Base-by-base conservation (phyloP, 2,888 invertebrate genomes). In the Unio delphinus region DNA sequence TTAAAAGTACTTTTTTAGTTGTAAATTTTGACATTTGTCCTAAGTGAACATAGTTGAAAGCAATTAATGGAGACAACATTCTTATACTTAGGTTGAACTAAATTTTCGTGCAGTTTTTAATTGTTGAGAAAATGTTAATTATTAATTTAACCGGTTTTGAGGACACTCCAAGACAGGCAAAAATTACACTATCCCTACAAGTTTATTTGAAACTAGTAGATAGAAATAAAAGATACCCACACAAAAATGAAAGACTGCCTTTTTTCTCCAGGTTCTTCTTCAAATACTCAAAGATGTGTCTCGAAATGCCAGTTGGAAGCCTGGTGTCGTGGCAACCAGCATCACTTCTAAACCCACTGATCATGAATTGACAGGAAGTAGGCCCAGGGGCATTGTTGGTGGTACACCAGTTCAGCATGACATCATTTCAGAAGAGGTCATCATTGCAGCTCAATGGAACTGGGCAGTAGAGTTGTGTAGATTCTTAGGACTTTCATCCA, bases 291-390 rank as follows among this genome's bases (percentile, higher is more conserved):
- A 80, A 66, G 84, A 85, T 74, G 78, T 82, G n/a, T 76, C 79
- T n/a, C 79, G 78, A 63, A 80, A 76, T 8, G 77, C 79, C 57
- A 84, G 83, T 61, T 86, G 86, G 86, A 84, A 84, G 64, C 84
- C 86, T 34, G 83, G 84, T 20, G 82, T 79, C 64, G 68, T 80
- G 65, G 77, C 74, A 71, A 77, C 74, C 57, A 77, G 77, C 64
- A 77, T 77, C n/a, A 74, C 69, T 7, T 74, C 64, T 17, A 70
- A 68, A 65, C 71, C 76, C n/a, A 20, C 60, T 1, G 74, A 74
- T 11, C 64, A 60, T 60, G 77, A 77, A 11, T 15, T 45, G 45
- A 20, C 61, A 28, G 68, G 67, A 61, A 66, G 26, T 60, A 70
- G 71, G 56, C 23, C 7, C 3, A 68, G 65, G 60, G 69, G 73